These are phyloP conservation scores for Delia radicum DNA, from an alignment of 1,140 invertebrate species.

Conservation along the genomic window DNA sequence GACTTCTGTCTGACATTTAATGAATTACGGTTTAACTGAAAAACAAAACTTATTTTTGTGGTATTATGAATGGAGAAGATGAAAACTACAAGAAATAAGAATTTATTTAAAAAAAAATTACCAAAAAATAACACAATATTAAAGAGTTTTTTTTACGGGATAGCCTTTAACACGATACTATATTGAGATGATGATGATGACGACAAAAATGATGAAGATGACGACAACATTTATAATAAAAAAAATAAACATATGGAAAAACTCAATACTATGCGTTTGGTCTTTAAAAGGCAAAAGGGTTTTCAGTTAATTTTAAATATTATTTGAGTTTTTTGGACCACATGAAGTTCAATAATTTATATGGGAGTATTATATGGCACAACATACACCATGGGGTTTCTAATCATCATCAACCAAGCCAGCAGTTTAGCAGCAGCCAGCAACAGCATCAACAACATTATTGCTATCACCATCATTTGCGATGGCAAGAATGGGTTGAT, in stretches of 20 bases:
- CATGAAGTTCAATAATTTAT: slow-evolving; percentile 25
- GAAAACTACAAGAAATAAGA: neutral
- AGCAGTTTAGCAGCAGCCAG: neutral
- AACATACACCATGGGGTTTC: slow-evolving; percentile 26
- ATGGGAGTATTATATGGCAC: slow-evolving; percentile 22
- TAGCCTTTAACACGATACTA: slow-evolving; percentile 11
- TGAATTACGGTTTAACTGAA: slow-evolving; percentile 22
- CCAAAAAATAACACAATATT: neutral
- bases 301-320: neutral
- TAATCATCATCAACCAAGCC: slow-evolving; percentile 8
- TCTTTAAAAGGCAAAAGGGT: neutral
- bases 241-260: slow-evolving; percentile 17
- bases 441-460: neutral
- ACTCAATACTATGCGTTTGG: slow-evolving; percentile 19
- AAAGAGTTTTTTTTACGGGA: neutral
- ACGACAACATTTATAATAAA: slow-evolving; percentile 15
- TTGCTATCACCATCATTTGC: neutral
- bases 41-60: neutral
- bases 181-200: neutral
- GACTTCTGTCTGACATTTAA: slow-evolving; percentile 25
- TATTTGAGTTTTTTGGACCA: slow-evolving; percentile 8
- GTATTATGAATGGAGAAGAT: neutral
- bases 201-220: slow-evolving; percentile 10
- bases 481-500: neutral
- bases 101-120: neutral